phyloP scores from a whole-genome alignment of 2,888 invertebrate species.

The Allophyes oxyacanthae region DNA sequence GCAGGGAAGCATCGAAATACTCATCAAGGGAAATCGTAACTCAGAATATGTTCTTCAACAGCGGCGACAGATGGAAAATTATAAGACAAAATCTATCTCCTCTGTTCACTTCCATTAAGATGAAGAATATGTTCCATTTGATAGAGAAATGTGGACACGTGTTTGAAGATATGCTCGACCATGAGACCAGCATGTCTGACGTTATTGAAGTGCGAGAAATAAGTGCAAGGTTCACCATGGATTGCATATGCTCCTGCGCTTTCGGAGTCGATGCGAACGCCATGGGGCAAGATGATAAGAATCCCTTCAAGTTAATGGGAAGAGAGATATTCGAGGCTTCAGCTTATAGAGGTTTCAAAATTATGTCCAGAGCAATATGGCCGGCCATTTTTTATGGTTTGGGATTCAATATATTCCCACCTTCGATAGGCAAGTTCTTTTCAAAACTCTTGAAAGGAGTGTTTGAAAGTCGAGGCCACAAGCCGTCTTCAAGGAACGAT shows the following conservation, averaged over 20 bases:
- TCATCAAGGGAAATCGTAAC: slow-evolving; percentile 60
- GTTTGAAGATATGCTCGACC: slow-evolving; percentile 62
- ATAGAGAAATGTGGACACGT: slow-evolving; percentile 60
- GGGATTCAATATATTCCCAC: slow-evolving; percentile 59
- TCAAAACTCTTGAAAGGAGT: slow-evolving; percentile 57
- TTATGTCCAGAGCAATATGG: slow-evolving; percentile 62
- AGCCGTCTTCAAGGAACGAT: slow-evolving; percentile 65
- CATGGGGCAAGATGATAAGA: slow-evolving; percentile 37
- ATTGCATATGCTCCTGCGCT: slow-evolving; percentile 63
- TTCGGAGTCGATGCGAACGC: slow-evolving; percentile 58
- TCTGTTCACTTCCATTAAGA: slow-evolving; percentile 71
- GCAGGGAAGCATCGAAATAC: slow-evolving; percentile 67
- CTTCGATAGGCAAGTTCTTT: slow-evolving; percentile 62
- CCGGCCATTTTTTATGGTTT: slow-evolving; percentile 68
- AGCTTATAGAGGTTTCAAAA: slow-evolving; percentile 54
- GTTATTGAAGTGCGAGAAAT: slow-evolving; percentile 55
- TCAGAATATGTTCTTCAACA: slow-evolving; percentile 65
- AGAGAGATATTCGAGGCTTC: slow-evolving; percentile 60
- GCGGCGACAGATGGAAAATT: slow-evolving; percentile 73
- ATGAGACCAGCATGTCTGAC: slow-evolving; percentile 32
- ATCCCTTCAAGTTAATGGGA: slow-evolving; percentile 63
- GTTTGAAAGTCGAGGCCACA: slow-evolving; percentile 60
- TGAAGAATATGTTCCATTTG: slow-evolving; percentile 75
- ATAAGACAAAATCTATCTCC: slow-evolving; percentile 71
- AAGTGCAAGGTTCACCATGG: slow-evolving; percentile 68